Evolutionary conservation across 2,797 vertebrate species (phyloP).

Genomic region (Petrocephalus sullivani): DNA sequence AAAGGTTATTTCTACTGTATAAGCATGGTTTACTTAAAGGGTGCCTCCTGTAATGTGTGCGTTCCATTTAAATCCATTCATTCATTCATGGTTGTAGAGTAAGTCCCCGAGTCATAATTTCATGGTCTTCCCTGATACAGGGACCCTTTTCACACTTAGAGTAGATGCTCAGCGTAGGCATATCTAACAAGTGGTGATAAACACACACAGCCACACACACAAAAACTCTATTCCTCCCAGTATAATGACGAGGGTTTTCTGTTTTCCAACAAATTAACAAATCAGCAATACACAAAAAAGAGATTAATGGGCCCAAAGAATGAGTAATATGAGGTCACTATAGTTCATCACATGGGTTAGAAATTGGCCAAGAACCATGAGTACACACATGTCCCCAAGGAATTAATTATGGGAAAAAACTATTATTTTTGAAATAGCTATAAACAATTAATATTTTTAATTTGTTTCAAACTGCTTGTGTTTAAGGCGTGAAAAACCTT

Average conservation of each 20-base stretch:
- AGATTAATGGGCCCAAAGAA: background rate
- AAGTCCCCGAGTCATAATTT: background rate
- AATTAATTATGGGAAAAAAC: constrained; percentile 56
- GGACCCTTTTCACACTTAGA: constrained; percentile 1
- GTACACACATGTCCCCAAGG: constrained; percentile 46
- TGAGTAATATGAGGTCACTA: constrained; percentile 21
- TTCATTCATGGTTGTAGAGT: background rate
- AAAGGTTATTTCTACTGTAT: background rate
- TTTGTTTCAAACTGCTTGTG: too few species aligned
- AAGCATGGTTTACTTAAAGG: background rate
- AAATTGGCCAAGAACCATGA: constrained; percentile 44
- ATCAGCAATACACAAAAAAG: background rate
- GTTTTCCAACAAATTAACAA: constrained; percentile 17
- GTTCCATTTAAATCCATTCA: background rate
- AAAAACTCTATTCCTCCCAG: background rate
- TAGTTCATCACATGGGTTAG: constrained; percentile 30
- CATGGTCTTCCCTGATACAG: background rate
- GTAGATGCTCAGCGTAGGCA: background rate
- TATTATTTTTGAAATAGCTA: constrained; percentile 39
- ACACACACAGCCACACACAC: background rate
- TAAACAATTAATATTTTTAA: background rate
- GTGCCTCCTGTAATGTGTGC: background rate
- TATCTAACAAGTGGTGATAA: background rate
- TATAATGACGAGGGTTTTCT: background rate
- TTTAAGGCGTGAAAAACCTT: background rate